A percentile compares a stretch with the other conserved stretches of the same genome.
Conservation (phyloP, 2,888 invertebrate genomes). For the Pristionchus mayeri region DNA sequence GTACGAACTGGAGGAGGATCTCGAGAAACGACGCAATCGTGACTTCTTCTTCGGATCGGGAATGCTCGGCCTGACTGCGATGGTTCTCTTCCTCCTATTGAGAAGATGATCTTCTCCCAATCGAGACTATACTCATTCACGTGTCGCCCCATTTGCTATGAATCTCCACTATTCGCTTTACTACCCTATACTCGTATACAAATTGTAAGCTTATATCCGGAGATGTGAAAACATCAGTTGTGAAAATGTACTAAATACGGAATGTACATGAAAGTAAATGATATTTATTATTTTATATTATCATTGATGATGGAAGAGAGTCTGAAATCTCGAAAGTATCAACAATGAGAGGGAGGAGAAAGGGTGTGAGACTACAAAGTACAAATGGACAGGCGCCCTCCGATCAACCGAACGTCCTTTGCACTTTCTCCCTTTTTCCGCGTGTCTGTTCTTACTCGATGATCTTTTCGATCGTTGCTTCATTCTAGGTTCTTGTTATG, state of each 20-base stretch:
- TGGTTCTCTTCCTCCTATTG: slow-evolving; percentile 50
- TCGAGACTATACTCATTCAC: slow-evolving; percentile 15
- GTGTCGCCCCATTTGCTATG: neutral
- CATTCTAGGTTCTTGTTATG: slow-evolving; percentile 16
- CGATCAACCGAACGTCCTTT: neutral
- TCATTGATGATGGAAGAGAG: neutral
- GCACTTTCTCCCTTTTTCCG: neutral
- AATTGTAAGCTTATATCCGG: neutral
- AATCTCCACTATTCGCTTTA: slow-evolving; percentile 30
- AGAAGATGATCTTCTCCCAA: slow-evolving; percentile 41
- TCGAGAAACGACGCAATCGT: slow-evolving; percentile 53
- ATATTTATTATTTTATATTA: neutral
- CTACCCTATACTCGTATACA: neutral
- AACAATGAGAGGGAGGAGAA: neutral
- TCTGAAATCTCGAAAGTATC: neutral
- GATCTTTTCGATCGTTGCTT: neutral
- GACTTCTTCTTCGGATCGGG: slow-evolving; percentile 51
- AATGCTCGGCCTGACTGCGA: slow-evolving; percentile 51
- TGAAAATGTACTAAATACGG: slow-evolving; percentile 32
- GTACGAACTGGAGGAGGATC: slow-evolving; percentile 65
- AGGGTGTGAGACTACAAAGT: slow-evolving; percentile 34
- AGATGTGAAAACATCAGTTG: slow-evolving; percentile 25
- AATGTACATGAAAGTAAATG: slow-evolving; percentile 8
- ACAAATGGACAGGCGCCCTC: neutral
- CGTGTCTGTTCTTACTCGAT: neutral